Conservation (phyloP, 2,113 vertebrate genomes). For the Halichoeres trimaculatus region DNA sequence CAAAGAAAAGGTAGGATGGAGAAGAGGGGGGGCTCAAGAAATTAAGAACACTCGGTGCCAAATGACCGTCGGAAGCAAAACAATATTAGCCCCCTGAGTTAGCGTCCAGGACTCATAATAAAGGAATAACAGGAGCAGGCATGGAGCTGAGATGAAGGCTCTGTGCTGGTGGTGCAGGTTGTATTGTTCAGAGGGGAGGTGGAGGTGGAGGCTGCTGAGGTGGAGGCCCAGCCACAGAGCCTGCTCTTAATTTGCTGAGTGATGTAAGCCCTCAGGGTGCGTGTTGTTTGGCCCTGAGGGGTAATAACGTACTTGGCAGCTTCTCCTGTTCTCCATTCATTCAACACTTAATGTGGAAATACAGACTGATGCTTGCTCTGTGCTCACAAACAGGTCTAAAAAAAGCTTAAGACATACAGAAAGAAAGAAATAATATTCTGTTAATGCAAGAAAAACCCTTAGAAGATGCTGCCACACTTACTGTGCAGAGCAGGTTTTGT, state of each 20-base stretch:
- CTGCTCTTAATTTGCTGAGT: constrained; percentile 81
- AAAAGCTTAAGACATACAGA: neutral
- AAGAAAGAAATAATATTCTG: too few species aligned
- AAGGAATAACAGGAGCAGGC: constrained; percentile 79
- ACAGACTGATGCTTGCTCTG: neutral
- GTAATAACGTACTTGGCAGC: constrained; percentile 83
- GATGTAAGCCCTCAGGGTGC: constrained; percentile 71
- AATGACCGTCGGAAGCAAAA: constrained; percentile 85
- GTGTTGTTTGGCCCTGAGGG: constrained; percentile 77
- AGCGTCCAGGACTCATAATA: constrained; percentile 79
- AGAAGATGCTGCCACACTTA: too few species aligned
- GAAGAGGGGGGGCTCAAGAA: constrained; percentile 67
- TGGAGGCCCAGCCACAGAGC: constrained; percentile 67
- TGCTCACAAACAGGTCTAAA: neutral
- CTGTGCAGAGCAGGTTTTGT: too few species aligned
- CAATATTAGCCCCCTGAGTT: constrained; percentile 83
- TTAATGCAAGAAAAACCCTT: too few species aligned
- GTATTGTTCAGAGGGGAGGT: constrained; percentile 76
- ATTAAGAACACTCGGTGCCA: constrained; percentile 85
- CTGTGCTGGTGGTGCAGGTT: constrained; percentile 69
- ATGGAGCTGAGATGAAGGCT: constrained; percentile 76
- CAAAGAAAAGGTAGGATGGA: constrained; percentile 80
- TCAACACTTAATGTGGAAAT: constrained; percentile 68
- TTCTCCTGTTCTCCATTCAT: constrained; percentile 47
- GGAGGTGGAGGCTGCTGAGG: constrained; percentile 75